Percentiles rank a stretch among this genome's conserved stretches.
These are phyloP conservation scores for Propithecus perrieri DNA, from an alignment of 2,797 vertebrate species.

Conservation along the genomic window DNA sequence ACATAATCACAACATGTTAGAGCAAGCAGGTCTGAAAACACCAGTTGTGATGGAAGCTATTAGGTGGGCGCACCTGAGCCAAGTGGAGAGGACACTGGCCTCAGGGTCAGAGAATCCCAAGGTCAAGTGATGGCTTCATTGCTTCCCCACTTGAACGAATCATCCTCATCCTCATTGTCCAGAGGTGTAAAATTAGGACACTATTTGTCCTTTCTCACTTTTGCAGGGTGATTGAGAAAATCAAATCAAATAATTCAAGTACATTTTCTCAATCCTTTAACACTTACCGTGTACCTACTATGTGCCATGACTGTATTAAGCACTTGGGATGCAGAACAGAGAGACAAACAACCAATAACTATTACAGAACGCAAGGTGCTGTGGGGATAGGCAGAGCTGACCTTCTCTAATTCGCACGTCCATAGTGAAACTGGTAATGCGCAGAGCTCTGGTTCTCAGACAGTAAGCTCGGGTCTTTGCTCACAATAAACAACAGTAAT, in stretches of 20 bases:
- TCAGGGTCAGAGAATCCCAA: background rate
- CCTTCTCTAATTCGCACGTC: rapidly evolving
- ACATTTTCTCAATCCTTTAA: background rate
- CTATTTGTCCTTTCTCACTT: background rate
- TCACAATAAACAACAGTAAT: background rate
- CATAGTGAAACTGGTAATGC: background rate
- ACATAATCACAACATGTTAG: rapidly evolving
- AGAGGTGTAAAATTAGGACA: rapidly evolving
- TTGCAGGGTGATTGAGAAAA: background rate
- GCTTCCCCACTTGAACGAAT: background rate
- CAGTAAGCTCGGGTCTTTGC: background rate
- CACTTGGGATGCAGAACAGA: background rate
- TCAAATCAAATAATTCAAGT: background rate
- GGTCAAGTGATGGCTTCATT: background rate
- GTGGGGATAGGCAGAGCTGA: background rate
- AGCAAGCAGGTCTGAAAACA: background rate
- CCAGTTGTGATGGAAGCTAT: background rate
- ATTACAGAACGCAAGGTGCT: background rate
- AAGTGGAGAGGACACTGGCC: background rate
- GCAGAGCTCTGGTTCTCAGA: background rate
- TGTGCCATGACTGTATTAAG: background rate
- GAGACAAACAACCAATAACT: no score
- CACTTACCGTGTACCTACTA: background rate
- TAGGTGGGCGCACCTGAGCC: no score
- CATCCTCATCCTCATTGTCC: rapidly evolving